Percentiles rank a stretch among this genome's conserved stretches.
These are phyloP conservation scores for Acanthosepion pharaonis DNA, from an alignment of 2,888 invertebrate species.

Conservation along the genomic window DNA sequence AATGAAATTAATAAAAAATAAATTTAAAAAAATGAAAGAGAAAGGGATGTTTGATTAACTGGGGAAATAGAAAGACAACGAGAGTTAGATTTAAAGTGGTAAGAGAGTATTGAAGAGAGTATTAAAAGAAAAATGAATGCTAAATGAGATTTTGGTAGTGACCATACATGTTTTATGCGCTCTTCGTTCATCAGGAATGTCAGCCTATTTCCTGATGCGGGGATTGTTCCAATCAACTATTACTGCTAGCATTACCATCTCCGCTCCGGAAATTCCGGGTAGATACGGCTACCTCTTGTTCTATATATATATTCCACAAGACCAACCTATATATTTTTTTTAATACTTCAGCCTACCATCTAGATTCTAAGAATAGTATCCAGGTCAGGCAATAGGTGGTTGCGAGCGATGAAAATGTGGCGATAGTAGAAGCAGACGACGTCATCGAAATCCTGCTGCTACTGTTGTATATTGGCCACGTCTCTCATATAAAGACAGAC, in stretches of 20 bases:
- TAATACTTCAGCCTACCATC: neutral
- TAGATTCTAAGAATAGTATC: neutral
- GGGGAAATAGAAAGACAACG: neutral
- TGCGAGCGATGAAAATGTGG: neutral
- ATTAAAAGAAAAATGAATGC: too few species aligned
- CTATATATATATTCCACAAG: neutral
- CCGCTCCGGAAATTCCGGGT: neutral
- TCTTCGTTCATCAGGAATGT: neutral
- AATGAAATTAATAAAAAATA: too few species aligned
- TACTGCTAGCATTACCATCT: neutral
- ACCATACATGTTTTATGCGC: too few species aligned
- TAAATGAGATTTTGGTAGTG: too few species aligned
- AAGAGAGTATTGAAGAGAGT: too few species aligned
- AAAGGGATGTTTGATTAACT: too few species aligned
- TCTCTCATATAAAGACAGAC: neutral
- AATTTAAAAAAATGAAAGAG: too few species aligned
- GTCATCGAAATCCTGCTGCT: neutral
- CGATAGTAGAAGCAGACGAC: neutral
- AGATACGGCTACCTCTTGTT: neutral
- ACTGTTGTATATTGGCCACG: neutral
- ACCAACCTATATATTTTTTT: neutral
- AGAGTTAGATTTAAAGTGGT: neutral
- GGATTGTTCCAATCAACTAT: neutral
- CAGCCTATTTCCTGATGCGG: neutral
- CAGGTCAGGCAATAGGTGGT: conserved; percentile 2